Evolutionary conservation across 2,888 invertebrate species (phyloP), one percentile per base, ranked within the genome.

Genomic region (Machimus atricapillus): DNA sequence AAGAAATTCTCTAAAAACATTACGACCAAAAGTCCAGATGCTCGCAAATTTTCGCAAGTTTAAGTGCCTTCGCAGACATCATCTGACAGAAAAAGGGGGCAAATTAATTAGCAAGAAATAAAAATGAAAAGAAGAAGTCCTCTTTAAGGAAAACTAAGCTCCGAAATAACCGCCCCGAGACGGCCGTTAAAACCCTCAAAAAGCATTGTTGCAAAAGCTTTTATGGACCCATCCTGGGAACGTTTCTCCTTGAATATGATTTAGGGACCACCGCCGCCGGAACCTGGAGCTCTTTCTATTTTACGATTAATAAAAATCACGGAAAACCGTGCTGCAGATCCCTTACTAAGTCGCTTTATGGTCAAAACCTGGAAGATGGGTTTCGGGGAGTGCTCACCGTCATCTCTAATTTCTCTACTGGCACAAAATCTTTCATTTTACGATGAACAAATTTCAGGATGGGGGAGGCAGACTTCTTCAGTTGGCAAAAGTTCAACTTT

Each of bases 251-350:
- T 82, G 82, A 66, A 56, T 58, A 82, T 82, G 58, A 82, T 82
- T 82, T 82, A 58, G 66, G 27, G 66, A 66, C 66, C 66, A 23
- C 66, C 34, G 37, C 52, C 37, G n/a, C 78, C 16, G 34, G 58
- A 82, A 58, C 58, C 66, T 82, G 82, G 66, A 66, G 46, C 82
- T 82, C 58, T 82, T 82, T 56, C 52, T 37, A 66, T 58, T 82
- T 82, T 82, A 82, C 82, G 82, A 82, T 82, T 82, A 82, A 82
- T 82, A 82, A 82, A 82, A 82, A 82, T 82, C 82, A 82, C 82
- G 58, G 58, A 52, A 56, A 82, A 82, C 34, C 37, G 58, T 34
- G 14, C 37, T 19, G 58, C 31, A 82, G 34, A 82, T 34, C 81
- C 27, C 66, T 27, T 37, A 58, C 82, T 82, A 82, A 82, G 66